Evolutionary conservation across 2,888 invertebrate genomes (phyloP), one percentile per base, ranked within the genome.

Genomic region (Erynnis tages): DNA sequence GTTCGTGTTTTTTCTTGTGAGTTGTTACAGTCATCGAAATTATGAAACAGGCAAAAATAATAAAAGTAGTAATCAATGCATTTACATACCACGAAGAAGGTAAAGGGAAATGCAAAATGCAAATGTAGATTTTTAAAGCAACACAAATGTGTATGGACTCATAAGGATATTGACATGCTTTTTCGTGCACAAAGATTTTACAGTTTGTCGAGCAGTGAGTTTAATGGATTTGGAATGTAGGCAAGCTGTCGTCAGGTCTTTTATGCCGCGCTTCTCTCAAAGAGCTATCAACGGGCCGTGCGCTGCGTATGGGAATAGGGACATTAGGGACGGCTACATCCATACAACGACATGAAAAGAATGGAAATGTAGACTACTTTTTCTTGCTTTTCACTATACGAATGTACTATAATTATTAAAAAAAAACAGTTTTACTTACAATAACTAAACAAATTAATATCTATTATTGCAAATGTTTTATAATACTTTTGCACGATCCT

Each of bases 121-220:
- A 29, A 10, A 8, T 2, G 10, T 29, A 29, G 29, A 10, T 7
- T 2, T 8, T 34, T 14, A 7, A 8, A 8, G 16, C n/a, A n/a
- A 7, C 8, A 34, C 14, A 16, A 14, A 34, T 16, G 34, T n/a
- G 23, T 23, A 40, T 23, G 13, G 10, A 6, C 16, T 29, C 13
- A 30, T 19, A 48, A 48, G 48, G 38, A 48, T 48, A 48, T 40
- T 40, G 48, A 48, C 48, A 48, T 14, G 40, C 40, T 34, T 41
- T 48, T 48, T 48, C 48, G 40, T 30, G 38, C 23, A 38, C 40
- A 40, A 40, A 46, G 35, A 32, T 38, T 38, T 40, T 30, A 48
- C 38, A 48, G 40, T 48, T n/a, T 40, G 16, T 40, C 48, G 48
- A 49, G 48, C 40, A 46, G 25, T 35, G 45, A 23, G 48, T 40